phyloP scores from a whole-genome alignment of 2,888 invertebrate species.

The Bugula neritina region DNA sequence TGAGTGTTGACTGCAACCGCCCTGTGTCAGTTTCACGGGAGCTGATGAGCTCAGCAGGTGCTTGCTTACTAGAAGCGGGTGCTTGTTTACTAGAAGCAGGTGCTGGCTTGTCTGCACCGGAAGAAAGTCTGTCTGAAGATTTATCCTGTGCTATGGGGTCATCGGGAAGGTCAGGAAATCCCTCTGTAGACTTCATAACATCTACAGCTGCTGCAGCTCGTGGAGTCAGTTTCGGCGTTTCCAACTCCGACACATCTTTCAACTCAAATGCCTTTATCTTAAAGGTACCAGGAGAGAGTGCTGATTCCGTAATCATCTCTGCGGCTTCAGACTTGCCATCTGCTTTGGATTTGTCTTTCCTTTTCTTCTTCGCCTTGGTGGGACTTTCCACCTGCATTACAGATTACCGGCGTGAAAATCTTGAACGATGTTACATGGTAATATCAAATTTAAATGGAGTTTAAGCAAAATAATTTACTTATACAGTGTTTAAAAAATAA shows the following conservation, averaged over 20 bases:
- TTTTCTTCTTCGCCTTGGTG: conserved; percentile 15
- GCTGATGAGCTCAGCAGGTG: neutral
- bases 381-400: conserved; percentile 8
- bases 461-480: no score
- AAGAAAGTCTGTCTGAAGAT: no score
- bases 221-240: conserved; percentile 19
- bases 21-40: neutral
- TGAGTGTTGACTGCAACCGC: neutral
- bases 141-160: no score
- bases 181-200: conserved; percentile 14
- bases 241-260: conserved; percentile 23
- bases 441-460: no score
- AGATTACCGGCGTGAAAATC: no score
- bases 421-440: no score
- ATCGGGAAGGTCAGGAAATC: conserved; percentile 11
- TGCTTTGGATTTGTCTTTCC: neutral
- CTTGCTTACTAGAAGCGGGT: neutral
- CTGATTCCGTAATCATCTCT: neutral
- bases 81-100: neutral
- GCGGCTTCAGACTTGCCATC: neutral
- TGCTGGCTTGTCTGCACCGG: neutral
- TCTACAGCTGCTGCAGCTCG: neutral
- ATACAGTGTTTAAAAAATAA: no score
- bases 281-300: neutral
- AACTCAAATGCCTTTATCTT: conserved; percentile 14